Evolutionary conservation across 2,113 vertebrate species (phyloP), one percentile per base, ranked within the genome.

Genomic region (Anas platyrhynchos): DNA sequence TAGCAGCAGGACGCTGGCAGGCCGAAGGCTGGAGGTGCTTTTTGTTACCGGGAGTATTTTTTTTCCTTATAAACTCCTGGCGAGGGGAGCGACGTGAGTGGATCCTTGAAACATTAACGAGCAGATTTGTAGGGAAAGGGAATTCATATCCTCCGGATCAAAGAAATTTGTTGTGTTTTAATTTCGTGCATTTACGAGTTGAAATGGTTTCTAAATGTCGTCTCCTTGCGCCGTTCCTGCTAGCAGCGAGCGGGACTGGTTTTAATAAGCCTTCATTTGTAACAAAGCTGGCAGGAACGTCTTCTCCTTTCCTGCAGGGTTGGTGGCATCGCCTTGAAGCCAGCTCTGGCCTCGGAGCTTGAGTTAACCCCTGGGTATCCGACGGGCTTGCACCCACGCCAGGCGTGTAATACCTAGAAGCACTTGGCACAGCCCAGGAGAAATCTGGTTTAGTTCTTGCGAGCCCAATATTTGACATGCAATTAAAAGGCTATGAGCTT

Each of bases 251-350:
- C 0, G 72, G 14, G 75, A 79, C 58, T 83, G 88, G 27, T 96
- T 97, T 82, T 62, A 94, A 96, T 96, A 77, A 96, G 54, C 38
- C 76, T 91, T 91, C 10, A 62, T 89, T 87, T 75, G 82, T 77
- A 93, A 63, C 73, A 69, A 91, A 96, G 69, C 92, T 96, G 89
- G 50, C 97, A 78, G 74, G 3, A 77, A 62, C 14, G 3, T 48
- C 77, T 94, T 66, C 67, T 89, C 80, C 7, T 95, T 88, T 41
- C 3, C 95, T 92, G 94, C 90, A 66, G 91, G 59, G 5, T 71
- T 90, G 77, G 71, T 95, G 96, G 92, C 55, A 29, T 83, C 63
- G 77, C 92, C 94, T 96, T 22, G 12, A 32, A 72, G 80, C 68
- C 23, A 36, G 41, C 56, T 77, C 80, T 56, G 63, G 67, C 94